A percentile compares a stretch with the other conserved stretches of the same genome.
Conservation (phyloP, 2,888 invertebrate genomes). For the Phengaris arion region DNA sequence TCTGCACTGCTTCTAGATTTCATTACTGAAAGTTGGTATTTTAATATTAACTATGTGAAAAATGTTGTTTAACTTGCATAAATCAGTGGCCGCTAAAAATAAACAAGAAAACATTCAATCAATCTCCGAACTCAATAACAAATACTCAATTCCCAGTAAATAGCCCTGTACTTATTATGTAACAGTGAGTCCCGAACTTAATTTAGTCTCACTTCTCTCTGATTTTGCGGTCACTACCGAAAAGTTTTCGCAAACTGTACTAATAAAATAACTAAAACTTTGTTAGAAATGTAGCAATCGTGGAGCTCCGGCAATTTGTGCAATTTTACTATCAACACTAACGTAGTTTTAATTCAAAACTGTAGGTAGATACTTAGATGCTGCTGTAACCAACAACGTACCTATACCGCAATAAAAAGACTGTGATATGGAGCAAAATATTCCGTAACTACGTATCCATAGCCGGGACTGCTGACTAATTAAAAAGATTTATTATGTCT, state of each 20-base stretch:
- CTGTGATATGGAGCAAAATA: no score
- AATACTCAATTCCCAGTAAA: background rate
- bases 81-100: no score
- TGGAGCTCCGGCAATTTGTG: constrained; percentile 39
- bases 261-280: constrained; percentile 43
- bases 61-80: no score
- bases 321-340: constrained; percentile 40
- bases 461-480: no score
- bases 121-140: no score
- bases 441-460: no score
- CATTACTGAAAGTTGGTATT: no score
- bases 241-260: constrained; percentile 49
- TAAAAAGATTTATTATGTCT: no score
- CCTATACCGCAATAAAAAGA: no score
- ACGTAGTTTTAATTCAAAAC: constrained; percentile 4
- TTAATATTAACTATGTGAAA: no score
- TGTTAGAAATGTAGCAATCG: constrained; percentile 40
- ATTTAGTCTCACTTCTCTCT: constrained; percentile 49
- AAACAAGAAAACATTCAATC: no score
- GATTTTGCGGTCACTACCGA: constrained; percentile 48
- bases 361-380: background rate
- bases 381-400: background rate
- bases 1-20: no score
- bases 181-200: constrained; percentile 50
- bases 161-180: background rate